These are phyloP conservation scores for Orthosia gothica DNA, from an alignment of 2,888 invertebrate species.

Conservation along the genomic window DNA sequence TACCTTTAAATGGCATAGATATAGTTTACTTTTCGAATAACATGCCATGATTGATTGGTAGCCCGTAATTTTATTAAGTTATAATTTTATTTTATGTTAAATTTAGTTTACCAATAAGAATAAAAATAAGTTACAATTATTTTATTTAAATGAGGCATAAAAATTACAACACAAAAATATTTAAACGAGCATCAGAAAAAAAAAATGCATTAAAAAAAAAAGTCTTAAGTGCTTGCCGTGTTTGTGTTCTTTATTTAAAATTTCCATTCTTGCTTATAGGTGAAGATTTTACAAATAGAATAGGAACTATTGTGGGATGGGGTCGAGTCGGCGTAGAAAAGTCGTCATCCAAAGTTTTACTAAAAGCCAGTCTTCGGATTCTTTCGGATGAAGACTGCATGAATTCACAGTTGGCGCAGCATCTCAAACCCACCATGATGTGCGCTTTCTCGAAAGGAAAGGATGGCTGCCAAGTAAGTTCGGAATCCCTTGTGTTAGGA, in stretches of 20 bases:
- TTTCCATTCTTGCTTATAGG: constrained; percentile 71
- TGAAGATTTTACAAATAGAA: constrained; percentile 83
- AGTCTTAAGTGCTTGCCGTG: background rate
- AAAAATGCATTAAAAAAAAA: background rate
- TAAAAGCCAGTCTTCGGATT: constrained; percentile 87
- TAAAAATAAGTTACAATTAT: too few species aligned
- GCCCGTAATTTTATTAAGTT: too few species aligned
- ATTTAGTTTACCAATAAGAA: too few species aligned
- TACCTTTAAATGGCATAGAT: background rate
- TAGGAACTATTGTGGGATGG: constrained; percentile 91
- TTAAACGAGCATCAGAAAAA: background rate
- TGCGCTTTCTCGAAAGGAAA: constrained; percentile 92
- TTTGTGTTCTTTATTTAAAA: too few species aligned
- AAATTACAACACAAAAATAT: background rate
- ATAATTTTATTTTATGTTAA: too few species aligned
- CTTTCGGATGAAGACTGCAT: constrained; percentile 84
- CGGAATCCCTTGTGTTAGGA: background rate
- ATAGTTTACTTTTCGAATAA: background rate
- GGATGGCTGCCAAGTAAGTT: constrained; percentile 92
- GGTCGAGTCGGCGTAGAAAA: constrained; percentile 87
- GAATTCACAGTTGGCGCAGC: constrained; percentile 83
- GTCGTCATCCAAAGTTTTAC: constrained; percentile 85
- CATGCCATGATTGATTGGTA: background rate
- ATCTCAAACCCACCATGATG: constrained; percentile 90
- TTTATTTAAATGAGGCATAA: too few species aligned